Base-by-base conservation (phyloP, 35 echinoderm and acorn worm species). In the Heliocidaris erythrogramma region DNA sequence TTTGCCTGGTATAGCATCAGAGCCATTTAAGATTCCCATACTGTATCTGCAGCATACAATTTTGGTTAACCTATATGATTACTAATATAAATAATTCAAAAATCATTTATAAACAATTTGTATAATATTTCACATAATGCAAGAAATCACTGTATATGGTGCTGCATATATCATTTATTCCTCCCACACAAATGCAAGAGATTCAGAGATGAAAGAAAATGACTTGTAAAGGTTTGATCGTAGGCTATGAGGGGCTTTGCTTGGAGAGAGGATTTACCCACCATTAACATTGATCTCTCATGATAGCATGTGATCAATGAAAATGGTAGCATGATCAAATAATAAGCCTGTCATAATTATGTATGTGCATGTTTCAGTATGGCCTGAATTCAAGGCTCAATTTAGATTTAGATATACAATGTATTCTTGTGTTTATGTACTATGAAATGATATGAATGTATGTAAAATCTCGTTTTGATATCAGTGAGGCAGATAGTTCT, bases 261-360 rank as follows among this genome's bases (percentile, higher is more conserved):
- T 17, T 2, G 65, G 27, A 24, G 65, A 78, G 65, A n/a, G 17
- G 65, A 78, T 78, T 78, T 78, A 21, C 65, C 27, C 27, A 5
- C 65, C 65, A 78, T 78, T n/a, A 27, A 78, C 65, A 78, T 78
- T 78, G 65, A 78, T 78, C 65, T 78, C 27, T 21, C 21, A n/a
- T 78, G n/a, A 78, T 78, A 18, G 65, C 65, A 78, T 78, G 65
- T 27, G 65, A 78, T 78, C 65, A 78, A n/a, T 78, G 65, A 78
- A 18, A n/a, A 78, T 78, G 65, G 65, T 29, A 78, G 24, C 65
- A 78, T 78, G 65, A 78, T 71, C 14, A 10, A 56, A 56, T 24
- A 71, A 71, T 71, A 71, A 24, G 17, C 6, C 61, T n/a, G 61
- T 71, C 61, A 71, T 71, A 71, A 71, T 16, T 71, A 71, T 78